Percentiles rank a stretch among this genome's conserved stretches.
Conservation (phyloP, 2,113 vertebrate genomes). For the Pollachius pollachius region DNA sequence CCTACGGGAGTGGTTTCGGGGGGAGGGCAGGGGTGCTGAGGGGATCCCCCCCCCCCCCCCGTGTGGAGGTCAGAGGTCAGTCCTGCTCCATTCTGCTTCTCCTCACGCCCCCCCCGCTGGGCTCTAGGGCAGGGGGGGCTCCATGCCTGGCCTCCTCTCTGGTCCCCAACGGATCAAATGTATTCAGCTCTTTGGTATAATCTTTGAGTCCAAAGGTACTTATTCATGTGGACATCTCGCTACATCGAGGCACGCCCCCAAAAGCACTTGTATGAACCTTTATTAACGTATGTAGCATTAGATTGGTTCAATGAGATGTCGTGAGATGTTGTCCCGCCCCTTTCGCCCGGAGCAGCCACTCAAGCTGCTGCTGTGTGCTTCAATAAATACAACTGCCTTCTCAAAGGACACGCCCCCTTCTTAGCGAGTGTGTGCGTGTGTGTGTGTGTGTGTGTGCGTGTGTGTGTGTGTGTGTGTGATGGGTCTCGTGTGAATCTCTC, state of each 20-base stretch:
- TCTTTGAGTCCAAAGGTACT: not conserved
- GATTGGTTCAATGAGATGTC: not conserved
- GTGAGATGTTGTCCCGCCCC: constrained; percentile 30
- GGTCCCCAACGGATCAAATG: not conserved
- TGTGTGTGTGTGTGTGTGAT: not conserved
- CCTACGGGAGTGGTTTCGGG: not conserved
- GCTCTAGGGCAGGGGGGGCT: constrained; percentile 32
- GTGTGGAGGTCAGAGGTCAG: constrained; percentile 48
- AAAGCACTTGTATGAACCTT: too few species aligned
- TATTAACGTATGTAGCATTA: too few species aligned
- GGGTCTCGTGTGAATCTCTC: not conserved
- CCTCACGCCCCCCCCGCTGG: constrained; percentile 53
- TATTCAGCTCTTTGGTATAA: constrained; percentile 33
- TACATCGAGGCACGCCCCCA: too few species aligned
- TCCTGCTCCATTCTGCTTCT: constrained; percentile 65
- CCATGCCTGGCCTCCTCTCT: constrained; percentile 4
- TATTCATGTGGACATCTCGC: too few species aligned
- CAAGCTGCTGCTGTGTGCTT: constrained; percentile 88
- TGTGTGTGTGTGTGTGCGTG: not conserved
- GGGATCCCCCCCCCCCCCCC: constrained; percentile 6
- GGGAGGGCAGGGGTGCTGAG: constrained; percentile 23
- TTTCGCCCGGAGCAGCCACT: constrained; percentile 53
- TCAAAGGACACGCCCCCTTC: constrained; percentile 48
- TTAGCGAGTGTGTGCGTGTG: constrained; percentile 8
- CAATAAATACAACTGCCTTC: constrained; percentile 87